These are phyloP conservation scores for Dallia pectoralis DNA, from an alignment of 2,797 vertebrate genomes.

Conservation along the genomic window DNA sequence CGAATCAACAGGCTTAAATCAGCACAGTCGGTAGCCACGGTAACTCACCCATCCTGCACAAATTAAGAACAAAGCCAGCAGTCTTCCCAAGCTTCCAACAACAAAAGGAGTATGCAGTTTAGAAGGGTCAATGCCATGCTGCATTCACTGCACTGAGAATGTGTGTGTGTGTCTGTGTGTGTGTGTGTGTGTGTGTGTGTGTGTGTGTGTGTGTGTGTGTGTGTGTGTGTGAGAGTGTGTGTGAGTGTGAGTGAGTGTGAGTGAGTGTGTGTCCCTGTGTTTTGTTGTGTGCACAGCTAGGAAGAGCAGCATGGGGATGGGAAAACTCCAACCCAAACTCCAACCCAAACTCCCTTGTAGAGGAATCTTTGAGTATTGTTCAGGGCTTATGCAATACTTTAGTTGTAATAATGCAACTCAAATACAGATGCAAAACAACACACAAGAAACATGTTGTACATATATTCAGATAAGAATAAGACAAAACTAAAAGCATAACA, in stretches of 20 bases:
- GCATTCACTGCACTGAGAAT: background rate
- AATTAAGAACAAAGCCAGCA: constrained; percentile 62
- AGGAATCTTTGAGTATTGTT: no score
- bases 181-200: background rate
- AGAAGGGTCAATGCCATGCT: constrained; percentile 18
- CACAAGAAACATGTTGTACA: no score
- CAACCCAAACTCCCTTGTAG: no score
- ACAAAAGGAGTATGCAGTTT: constrained; percentile 42
- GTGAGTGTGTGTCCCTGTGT: no score
- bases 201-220: background rate
- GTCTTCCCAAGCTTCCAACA: constrained; percentile 48
- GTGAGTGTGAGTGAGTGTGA: no score
- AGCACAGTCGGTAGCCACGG: constrained; percentile 36
- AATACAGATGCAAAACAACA: no score
- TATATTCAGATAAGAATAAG: no score
- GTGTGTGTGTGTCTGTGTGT: constrained; percentile 3
- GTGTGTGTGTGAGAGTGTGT: no score
- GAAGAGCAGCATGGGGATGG: constrained; percentile 5
- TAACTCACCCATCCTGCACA: constrained; percentile 28
- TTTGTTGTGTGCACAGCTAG: constrained; percentile 40
- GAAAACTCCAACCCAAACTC: constrained; percentile 25
- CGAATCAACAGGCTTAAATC: background rate
- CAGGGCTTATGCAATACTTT: no score
- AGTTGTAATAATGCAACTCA: no score
- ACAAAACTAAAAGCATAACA: no score